Percentiles rank a stretch among this genome's conserved stretches.
These are phyloP conservation scores for Rotaria macrura DNA, from an alignment of 2,888 invertebrate species.

Conservation along the genomic window DNA sequence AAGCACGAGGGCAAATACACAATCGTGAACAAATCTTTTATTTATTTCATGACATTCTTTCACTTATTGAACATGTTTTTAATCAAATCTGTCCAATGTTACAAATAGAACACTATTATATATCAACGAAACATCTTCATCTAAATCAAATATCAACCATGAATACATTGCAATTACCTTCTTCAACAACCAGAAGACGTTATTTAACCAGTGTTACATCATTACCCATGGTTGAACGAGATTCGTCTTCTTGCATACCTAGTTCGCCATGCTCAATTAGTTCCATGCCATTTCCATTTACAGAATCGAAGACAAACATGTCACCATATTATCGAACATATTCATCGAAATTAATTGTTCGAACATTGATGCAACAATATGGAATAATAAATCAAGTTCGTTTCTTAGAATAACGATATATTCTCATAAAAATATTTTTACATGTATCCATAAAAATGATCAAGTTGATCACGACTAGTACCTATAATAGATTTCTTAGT, in stretches of 20 bases:
- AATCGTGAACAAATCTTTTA: slow-evolving; percentile 53
- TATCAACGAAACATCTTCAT: slow-evolving; percentile 37
- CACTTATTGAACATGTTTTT: slow-evolving; percentile 58
- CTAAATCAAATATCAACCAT: not conserved
- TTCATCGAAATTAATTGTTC: slow-evolving; percentile 7
- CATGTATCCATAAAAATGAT: too few species aligned
- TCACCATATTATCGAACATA: not conserved
- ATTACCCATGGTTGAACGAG: not conserved
- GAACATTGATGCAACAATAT: not conserved
- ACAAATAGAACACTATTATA: slow-evolving; percentile 52
- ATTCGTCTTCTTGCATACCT: not conserved
- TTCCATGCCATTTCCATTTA: not conserved
- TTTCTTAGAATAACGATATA: not conserved
- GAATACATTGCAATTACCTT: not conserved
- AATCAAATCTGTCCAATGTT: slow-evolving; percentile 61
- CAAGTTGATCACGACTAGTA: too few species aligned
- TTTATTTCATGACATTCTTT: slow-evolving; percentile 61
- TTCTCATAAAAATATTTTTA: too few species aligned
- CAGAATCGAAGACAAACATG: not conserved
- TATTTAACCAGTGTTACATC: not conserved
- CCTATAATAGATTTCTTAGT: too few species aligned
- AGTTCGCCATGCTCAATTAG: not conserved
- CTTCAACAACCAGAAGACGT: not conserved
- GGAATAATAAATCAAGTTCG: not conserved
- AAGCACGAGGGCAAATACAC: slow-evolving; percentile 59